Base-by-base conservation (phyloP, 1,140 invertebrate genomes). In the Papilio machaon region DNA sequence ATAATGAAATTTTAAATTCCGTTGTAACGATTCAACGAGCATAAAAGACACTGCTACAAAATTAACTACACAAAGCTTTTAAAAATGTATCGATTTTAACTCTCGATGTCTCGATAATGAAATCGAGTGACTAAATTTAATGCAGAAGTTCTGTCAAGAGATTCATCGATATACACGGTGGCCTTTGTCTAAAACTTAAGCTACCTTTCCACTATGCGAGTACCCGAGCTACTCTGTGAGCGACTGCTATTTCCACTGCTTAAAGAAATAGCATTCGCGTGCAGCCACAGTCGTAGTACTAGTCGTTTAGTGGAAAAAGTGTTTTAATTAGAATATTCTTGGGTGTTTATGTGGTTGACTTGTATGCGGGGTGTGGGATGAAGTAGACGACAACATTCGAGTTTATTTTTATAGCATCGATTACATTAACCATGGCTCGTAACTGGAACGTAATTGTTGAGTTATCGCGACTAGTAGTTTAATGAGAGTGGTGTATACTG, bases 381-480 rank as follows among this genome's bases (percentile, higher is more conserved):
- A 43, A 49, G 19, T 58, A 73, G 80, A 73, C 80, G 80, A 49
- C 75, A 73, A 78, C 58, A 60, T 60, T 46, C 15, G 76, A 81
- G 47, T 77, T 81, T 73, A 73, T 73, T 79, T 84, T 80, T 81
- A 83, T 78, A 82, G 67, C 74, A 70, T 47, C 81, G 84, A 79
- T 86, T 85, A 83, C 84, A 82, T 85, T 84, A 82, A 80, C 84
- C 52, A 76, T 76, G 74, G 81, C 79, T 87, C 83, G 81, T 84
- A 88, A 88, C 85, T 85, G 79, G 85, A 79, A 85, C 84, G 74
- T 92, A 91, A 91, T 93, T 87, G 89, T 86, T 49, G 85, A 86
- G 85, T 90, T 90, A 91, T 91, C 91, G 84, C 80, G 74, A 85
- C 86, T 87, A 85, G 85, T 86, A 84, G 84, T 88, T 89, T 92